Evolutionary conservation across 1,140 invertebrate species (phyloP).

Genomic region (Hypothenemus hampei): DNA sequence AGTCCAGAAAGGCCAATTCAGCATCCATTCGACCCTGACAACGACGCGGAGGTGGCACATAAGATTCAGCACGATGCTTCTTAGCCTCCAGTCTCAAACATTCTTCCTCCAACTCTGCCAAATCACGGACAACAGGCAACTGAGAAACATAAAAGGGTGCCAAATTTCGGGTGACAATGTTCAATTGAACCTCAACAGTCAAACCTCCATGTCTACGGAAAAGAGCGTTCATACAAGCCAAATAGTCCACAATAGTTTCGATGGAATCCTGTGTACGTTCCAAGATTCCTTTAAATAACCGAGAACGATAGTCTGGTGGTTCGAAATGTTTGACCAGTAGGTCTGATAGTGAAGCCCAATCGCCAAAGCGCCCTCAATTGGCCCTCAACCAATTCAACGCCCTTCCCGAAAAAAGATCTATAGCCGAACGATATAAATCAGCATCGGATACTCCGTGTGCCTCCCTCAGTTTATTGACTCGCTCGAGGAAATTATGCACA

Average conservation of each 20-base stretch:
- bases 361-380: slow-evolving; percentile 19
- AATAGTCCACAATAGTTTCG: slow-evolving; percentile 37
- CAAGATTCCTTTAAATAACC: slow-evolving; percentile 35
- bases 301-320: slow-evolving; percentile 35
- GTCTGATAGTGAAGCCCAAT: slow-evolving; percentile 28
- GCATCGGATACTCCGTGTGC: slow-evolving; percentile 2
- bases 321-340: slow-evolving; percentile 34
- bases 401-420: slow-evolving; percentile 36
- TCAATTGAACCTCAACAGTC: slow-evolving; percentile 3
- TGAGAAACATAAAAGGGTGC: slow-evolving; percentile 6
- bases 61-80: not conserved
- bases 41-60: not conserved
- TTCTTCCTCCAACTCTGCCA: slow-evolving; percentile 1
- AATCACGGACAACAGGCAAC: slow-evolving; percentile 7
- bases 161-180: slow-evolving; percentile 7
- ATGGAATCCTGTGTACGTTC: slow-evolving; percentile 14
- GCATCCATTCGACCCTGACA: not conserved
- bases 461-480: not conserved
- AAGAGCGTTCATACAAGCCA: slow-evolving; percentile 35
- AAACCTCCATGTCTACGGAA: slow-evolving; percentile 30
- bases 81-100: slow-evolving; percentile 3
- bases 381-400: slow-evolving; percentile 38
- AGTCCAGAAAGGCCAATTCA: not conserved
- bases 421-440: slow-evolving; percentile 30
- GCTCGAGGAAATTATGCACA: not conserved